Base-by-base conservation (phyloP, 2,113 vertebrate species). In the Hippocampus mohnikei region DNA sequence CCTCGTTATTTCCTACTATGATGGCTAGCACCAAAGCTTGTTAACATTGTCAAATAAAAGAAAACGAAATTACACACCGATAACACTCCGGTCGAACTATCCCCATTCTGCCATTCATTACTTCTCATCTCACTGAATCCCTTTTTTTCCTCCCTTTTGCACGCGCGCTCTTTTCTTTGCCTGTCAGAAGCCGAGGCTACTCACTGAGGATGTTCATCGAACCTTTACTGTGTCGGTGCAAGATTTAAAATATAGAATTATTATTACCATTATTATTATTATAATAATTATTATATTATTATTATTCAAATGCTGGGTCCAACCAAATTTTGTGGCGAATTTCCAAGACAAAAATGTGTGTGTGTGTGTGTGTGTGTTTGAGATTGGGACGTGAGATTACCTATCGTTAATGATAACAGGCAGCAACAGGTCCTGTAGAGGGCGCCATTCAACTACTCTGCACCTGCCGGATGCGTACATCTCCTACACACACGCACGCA, bases 391-490 rank as follows among this genome's bases (percentile, higher is more conserved):
- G 65, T 71, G 42, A 75, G 18, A 61, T 89, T 83, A 97, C 96
- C 93, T 67, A 33, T 77, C 76, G 75, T 93, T 84, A 8, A 96
- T 84, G 78, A 95, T 81, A 53, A 89, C 60, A 16, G 95, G 94
- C 44, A 95, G 89, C 84, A 96, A 86, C 80, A 94, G 83, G 66
- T 94, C 91, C 69, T 93, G 90, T 69, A 92, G 88, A 52, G 73
- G 87, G 75, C 88, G 90, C 80, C 74, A 81, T 61, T 75, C 81
- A 75, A 89, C 66, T 72, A 71, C 21, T 61, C 85, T 88, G 67
- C 82, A 91, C 71, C 91, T 84, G 21, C 85, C 78, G 0, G 90
- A 88, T 23, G 88, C 87, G 2, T 83, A 94, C 87, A 88, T 89
- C 74, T 98, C 96, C 96, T 98, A 81, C 37, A 79, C 52, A 74